Evolutionary conservation across 2,888 invertebrate species (phyloP).

Genomic region (Acanthosepion esculentum): DNA sequence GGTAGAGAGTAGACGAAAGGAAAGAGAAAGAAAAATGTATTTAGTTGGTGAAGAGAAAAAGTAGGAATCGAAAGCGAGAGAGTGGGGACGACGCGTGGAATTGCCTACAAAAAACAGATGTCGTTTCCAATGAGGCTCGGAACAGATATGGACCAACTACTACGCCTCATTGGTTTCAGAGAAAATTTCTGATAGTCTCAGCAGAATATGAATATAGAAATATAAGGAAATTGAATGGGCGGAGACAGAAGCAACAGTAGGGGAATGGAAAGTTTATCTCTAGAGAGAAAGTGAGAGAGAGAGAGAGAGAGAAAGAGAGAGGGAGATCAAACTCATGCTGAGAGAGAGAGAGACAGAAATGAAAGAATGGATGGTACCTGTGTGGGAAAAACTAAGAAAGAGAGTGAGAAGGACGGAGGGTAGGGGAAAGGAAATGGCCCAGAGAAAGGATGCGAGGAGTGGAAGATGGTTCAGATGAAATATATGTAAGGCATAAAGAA

Average conservation of each 20-base stretch:
- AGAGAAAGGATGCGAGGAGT: background rate
- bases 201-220: background rate
- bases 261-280: background rate
- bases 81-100: background rate
- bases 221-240: background rate
- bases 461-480: background rate
- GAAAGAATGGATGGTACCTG: background rate
- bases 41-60: background rate
- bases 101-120: background rate
- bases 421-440: background rate
- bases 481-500: background rate
- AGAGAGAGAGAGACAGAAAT: background rate
- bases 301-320: background rate
- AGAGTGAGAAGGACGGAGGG: background rate
- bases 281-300: background rate
- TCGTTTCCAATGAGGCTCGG: conserved; percentile 16
- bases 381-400: background rate
- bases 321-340: background rate
- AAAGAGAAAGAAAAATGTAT: background rate
- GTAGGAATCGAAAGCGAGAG: background rate
- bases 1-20: background rate
- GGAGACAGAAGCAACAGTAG: background rate
- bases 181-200: background rate
- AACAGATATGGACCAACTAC: background rate
- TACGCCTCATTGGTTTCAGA: background rate